phyloP scores from a whole-genome alignment of 2,113 vertebrate genomes.

The Carassius carassius region DNA sequence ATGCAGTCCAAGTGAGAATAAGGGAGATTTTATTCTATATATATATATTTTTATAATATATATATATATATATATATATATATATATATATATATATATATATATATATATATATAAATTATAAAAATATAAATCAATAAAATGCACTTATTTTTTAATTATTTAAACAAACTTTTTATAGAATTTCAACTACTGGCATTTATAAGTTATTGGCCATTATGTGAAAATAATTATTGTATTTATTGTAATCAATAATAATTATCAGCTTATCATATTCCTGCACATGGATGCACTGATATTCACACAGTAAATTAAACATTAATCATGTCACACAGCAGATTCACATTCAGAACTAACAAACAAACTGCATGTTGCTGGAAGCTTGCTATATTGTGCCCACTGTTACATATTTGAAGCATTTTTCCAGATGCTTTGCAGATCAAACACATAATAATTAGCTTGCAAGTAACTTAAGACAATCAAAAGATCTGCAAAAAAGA shows the following conservation, averaged over 20 bases:
- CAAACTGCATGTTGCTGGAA: background rate
- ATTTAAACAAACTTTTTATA: background rate
- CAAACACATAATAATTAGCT: conserved; percentile 3
- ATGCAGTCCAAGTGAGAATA: background rate
- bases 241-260: background rate
- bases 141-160: background rate
- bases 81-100: too few relatives aligned
- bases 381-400: background rate
- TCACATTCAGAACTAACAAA: background rate
- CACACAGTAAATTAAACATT: background rate
- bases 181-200: background rate
- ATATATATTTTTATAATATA: too few relatives aligned
- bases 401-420: conserved; percentile 3
- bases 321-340: background rate
- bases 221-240: background rate
- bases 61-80: too few relatives aligned
- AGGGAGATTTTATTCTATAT: too few relatives aligned
- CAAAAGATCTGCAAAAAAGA: conserved; percentile 6
- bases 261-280: background rate
- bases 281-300: background rate
- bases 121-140: background rate
- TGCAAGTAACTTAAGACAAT: conserved; percentile 1
- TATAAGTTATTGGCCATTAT: too few relatives aligned
- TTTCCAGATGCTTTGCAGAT: background rate
- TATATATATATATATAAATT: too few relatives aligned